Conservation (phyloP, 2,113 vertebrate species). For the Alectura lathami region DNA sequence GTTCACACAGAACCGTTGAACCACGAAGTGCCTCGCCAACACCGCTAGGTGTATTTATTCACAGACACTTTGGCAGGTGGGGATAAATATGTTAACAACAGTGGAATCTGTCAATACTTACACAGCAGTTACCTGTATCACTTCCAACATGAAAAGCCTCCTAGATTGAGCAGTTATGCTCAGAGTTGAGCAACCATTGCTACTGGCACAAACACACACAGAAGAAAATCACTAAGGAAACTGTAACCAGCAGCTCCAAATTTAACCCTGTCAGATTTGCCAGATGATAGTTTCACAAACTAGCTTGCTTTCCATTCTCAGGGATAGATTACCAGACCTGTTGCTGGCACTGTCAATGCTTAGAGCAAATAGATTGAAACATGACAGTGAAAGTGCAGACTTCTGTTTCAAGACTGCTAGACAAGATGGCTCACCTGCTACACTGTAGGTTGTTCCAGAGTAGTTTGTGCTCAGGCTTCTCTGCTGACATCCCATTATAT, state of each 20-base stretch:
- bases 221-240: background rate
- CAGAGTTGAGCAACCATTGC: background rate
- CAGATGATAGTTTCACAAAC: rapidly evolving
- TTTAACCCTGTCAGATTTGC: background rate
- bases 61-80: background rate
- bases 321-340: background rate
- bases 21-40: background rate
- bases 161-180: background rate
- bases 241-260: background rate
- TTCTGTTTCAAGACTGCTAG: background rate
- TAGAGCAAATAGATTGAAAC: background rate
- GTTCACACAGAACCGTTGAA: background rate
- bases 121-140: background rate
- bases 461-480: background rate
- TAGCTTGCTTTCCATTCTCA: background rate
- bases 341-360: background rate
- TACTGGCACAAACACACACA: background rate
- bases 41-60: background rate
- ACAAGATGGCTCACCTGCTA: background rate
- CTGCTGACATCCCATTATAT: background rate
- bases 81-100: background rate
- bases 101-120: background rate
- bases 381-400: background rate
- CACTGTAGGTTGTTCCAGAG: background rate
- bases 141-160: background rate